Evolutionary conservation across 2,113 vertebrate genomes (phyloP), one percentile per base, ranked within the genome.

Genomic region (Stomatorhinus ivindoensis): DNA sequence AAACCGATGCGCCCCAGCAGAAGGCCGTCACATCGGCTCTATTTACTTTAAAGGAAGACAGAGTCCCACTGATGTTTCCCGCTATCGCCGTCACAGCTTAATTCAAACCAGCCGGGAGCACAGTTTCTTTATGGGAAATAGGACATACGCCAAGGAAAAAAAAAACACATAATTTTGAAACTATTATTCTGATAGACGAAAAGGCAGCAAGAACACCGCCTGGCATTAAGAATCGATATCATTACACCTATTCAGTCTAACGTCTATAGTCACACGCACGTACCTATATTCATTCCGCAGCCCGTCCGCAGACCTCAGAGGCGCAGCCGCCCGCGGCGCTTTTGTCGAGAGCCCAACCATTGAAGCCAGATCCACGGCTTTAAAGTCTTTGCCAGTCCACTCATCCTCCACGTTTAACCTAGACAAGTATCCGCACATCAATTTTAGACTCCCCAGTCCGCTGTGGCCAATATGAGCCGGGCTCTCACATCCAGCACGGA

Each of bases 341-440:
- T 97, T 97, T 86, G 95, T 95, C 86, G 97, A 96, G 91, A 98
- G 95, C 91, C 97, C 97, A 82, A 97, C 94, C 69, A 98, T 96
- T 0, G 97, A 96, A 84, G 88, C 96, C 51, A 97, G 93, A 91
- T 94, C 95, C 92, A 97, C 98, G 93, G 91, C 92, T 93, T 93
- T 95, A 87, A 98, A 96, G 92, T 99, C 97, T 0, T 92, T 95
- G 55, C 53, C 31, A 91, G 96, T 98, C 98, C 98, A 99, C 92
- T 98, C 98, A 93, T 99, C 98, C 90, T 98, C 98, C 91, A 99
- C 98, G 51, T 98, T 98, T 91, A 99, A 94, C 90, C 98, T 99
- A 58, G 98, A 98, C 91, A 99, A 95, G 93, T 98, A 99, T 95
- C 97, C 97, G 93, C 97, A 98, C n/a, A 98, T 96, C 46, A 97